Percentiles rank a stretch among this genome's conserved stretches.
Conservation (phyloP, 2,113 vertebrate genomes). For the Percina caprodes region DNA sequence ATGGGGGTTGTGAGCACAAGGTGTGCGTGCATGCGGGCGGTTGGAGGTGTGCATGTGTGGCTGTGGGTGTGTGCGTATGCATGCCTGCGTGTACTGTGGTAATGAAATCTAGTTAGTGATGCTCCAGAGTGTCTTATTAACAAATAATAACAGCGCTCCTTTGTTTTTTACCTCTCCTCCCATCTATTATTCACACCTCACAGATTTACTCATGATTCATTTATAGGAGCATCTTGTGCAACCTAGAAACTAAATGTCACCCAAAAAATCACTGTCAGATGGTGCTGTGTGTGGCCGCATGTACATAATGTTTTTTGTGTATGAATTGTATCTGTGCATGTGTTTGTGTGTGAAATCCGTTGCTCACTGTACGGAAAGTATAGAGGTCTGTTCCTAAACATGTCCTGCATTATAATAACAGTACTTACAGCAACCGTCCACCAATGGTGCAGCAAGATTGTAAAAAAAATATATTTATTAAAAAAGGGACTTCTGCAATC, state of each 20-base stretch:
- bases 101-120: conserved; percentile 80
- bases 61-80: conserved; percentile 34
- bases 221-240: conserved; percentile 84
- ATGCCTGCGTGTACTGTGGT: conserved; percentile 66
- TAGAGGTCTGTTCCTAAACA: background rate
- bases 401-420: conserved; percentile 4
- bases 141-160: conserved; percentile 85
- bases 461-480: background rate
- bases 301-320: conserved; percentile 15
- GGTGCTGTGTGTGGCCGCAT: conserved; percentile 31
- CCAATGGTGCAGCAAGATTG: background rate
- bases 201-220: conserved; percentile 87
- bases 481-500: conserved; percentile 11
- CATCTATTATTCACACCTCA: conserved; percentile 87
- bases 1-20: conserved; percentile 43
- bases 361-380: background rate
- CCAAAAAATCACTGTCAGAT: conserved; percentile 77
- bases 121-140: conserved; percentile 85
- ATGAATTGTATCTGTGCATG: background rate
- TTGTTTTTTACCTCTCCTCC: conserved; percentile 83
- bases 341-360: background rate
- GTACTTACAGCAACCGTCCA: conserved; percentile 1
- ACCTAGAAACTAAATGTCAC: conserved; percentile 83
- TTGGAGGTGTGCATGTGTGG: conserved; percentile 13
- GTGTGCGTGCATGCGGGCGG: conserved; percentile 38